Evolutionary conservation across 1,140 invertebrate genomes (phyloP).

Genomic region (Pentalonia nigronervosa): DNA sequence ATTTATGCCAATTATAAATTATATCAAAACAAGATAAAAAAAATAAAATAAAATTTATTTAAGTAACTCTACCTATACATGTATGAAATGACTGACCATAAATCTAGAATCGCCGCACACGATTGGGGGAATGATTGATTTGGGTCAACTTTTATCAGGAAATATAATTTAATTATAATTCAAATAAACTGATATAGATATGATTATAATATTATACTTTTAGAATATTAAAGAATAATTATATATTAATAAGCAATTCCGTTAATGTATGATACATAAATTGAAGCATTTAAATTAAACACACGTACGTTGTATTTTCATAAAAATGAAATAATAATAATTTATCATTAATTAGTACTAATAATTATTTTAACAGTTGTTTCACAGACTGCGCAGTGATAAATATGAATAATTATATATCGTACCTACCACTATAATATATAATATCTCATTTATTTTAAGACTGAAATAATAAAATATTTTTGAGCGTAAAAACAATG

Average conservation of each 20-base stretch:
- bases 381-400: not conserved
- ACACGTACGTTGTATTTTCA: no score
- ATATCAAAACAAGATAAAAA: not conserved
- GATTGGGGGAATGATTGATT: not conserved
- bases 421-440: not conserved
- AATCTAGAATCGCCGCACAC: not conserved
- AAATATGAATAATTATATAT: not conserved
- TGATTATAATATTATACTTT: not conserved
- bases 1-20: constrained; percentile 44
- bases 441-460: not conserved
- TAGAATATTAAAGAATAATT: not conserved
- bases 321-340: not conserved
- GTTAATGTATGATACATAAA: not conserved
- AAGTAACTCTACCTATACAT: not conserved
- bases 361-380: not conserved
- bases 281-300: not conserved
- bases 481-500: not conserved
- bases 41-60: not conserved
- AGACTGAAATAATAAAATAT: not conserved
- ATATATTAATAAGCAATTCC: not conserved
- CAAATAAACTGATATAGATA: not conserved
- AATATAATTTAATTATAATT: not conserved
- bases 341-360: not conserved
- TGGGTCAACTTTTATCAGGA: constrained; percentile 14
- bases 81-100: not conserved